Conservation (phyloP, 2,797 vertebrate genomes). For the Hydrophis major region DNA sequence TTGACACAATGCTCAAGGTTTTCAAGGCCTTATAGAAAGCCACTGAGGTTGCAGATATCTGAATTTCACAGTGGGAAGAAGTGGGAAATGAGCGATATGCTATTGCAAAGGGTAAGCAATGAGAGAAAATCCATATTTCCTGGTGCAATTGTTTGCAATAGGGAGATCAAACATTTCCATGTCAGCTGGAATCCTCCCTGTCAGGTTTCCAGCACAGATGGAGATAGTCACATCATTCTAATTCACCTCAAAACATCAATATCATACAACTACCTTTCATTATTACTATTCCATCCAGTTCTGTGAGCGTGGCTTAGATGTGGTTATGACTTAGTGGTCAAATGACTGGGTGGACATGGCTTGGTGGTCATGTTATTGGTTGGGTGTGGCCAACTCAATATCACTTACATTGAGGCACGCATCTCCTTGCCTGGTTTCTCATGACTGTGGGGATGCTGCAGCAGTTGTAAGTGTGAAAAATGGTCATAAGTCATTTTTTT, state of each 20-base stretch:
- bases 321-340: too few relatives aligned
- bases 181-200: background rate
- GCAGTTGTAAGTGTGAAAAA: too few relatives aligned
- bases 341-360: too few relatives aligned
- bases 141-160: background rate
- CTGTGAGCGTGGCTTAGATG: too few relatives aligned
- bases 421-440: too few relatives aligned
- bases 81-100: background rate
- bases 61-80: background rate
- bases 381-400: too few relatives aligned
- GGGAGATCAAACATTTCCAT: background rate
- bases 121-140: background rate
- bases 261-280: background rate
- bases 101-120: background rate
- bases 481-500: too few relatives aligned
- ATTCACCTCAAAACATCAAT: background rate
- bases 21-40: background rate
- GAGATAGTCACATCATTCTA: background rate
- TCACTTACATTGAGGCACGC: too few relatives aligned
- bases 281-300: background rate
- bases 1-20: background rate
- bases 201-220: background rate
- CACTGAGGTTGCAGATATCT: background rate
- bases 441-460: too few relatives aligned
- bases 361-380: too few relatives aligned